Evolutionary conservation across 2,797 vertebrate species (phyloP), one percentile per base, ranked within the genome.

Genomic region (Delichon dasypus): DNA sequence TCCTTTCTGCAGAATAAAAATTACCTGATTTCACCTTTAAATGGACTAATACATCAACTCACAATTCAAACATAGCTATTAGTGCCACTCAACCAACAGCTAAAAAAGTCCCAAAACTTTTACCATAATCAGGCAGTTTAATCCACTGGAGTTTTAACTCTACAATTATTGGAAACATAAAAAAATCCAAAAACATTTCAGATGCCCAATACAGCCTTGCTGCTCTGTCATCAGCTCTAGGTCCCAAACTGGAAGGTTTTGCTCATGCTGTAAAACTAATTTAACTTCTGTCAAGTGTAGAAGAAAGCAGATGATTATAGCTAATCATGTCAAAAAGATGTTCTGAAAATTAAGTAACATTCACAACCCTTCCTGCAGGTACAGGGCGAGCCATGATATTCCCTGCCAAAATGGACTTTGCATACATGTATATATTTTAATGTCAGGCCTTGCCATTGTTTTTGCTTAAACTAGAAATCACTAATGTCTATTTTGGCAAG

Each of bases 371-470:
- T 84, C 53, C 47, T 44, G 32, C 48, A 61, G 44, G 51, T 29
- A 30, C 40, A 54, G 38, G 15, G 44, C 0, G 0, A 88, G 40
- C 50, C 15, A 14, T 20, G 25, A 38, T n/a, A 61, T 13, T n/a
- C 17, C 16, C 6, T 17, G 16, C 48, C 32, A 17, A 14, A 42
- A 48, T 22, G 29, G 68, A 22, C 23, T 85, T 51, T 55, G 22
- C 40, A 53, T 27, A 18, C 13, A 7, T 1, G 3, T 8, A 8
- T 13, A 4, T 15, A 14, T 64, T 61, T 53, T 23, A 55, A 54
- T 19, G 11, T 53, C 18, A 53, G 57, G 38, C 14, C 58, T 38
- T 57, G n/a, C 18, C 51, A 15, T 30, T 85, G 38, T 23, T 75
- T 85, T 79, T 42, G 18, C 32, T 73, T 72, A 57, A 75, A 32